Evolutionary conservation across 1,140 invertebrate genomes (phyloP), one percentile per base, ranked within the genome.

Genomic region (Leptinotarsa defecta): DNA sequence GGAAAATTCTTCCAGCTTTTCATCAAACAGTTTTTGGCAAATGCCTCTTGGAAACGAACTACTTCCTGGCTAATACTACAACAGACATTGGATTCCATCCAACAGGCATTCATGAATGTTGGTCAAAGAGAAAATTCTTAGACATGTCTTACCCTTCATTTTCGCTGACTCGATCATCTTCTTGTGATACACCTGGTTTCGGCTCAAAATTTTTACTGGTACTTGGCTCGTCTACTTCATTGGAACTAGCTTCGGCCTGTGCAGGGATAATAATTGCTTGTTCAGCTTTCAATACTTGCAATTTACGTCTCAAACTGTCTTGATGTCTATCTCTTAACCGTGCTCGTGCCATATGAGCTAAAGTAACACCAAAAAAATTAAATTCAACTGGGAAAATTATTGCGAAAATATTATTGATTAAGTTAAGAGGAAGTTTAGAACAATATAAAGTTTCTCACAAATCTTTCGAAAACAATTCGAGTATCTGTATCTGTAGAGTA

Each of bases 291-390:
- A 99, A 88, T 68, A 96, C 89, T 83, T 94, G 91, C 74, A 99
- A 87, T 87, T 99, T 98, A 80, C 93, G 90, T 62, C 91, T 90
- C n/a, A 99, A 87, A 85, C 96, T 96, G 76, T 95, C 92, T 86
- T 98, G 94, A 88, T 99, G 98, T 13, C 94, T 87, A 87, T 99
- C 97, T 75, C 95, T 88, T 1, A 99, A 88, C 52, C 97, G 88
- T 4, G 96, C 96, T 79, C 96, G 90, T 0, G 98, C 96, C 91
- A 98, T 97, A 86, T 98, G 95, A 5, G 97, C 97, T 57, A 17
- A 57, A 57, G 15, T 17, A 57, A 57, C 17, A 57, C 2, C n/a
- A 57, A 92, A 83, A 20, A 76, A 71, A 52, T 22, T 19, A 4
- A 52, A 43, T 43, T 43, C 1, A 43, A 43, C 11, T 43, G 11